phyloP scores from a whole-genome alignment of 2,113 vertebrate species.

The Nesoenas mayeri region DNA sequence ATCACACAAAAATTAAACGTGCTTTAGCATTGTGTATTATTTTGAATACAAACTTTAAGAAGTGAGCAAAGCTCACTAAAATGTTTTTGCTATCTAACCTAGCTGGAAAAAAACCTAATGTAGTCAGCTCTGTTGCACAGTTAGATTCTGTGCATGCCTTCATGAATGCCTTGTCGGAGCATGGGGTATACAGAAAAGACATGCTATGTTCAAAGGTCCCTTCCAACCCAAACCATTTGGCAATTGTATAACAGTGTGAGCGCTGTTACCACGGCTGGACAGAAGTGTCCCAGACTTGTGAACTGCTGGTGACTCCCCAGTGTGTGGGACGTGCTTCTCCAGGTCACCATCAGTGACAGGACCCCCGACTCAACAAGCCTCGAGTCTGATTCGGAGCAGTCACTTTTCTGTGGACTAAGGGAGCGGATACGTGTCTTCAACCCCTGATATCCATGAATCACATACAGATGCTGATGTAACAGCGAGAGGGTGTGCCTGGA shows the following conservation, averaged over 20 bases:
- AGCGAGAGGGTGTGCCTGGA: not conserved
- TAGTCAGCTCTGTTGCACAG: not conserved
- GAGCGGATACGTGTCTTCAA: not conserved
- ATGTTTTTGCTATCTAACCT: not conserved
- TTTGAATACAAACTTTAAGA: not conserved
- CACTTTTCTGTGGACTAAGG: not conserved
- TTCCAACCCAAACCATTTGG: not conserved
- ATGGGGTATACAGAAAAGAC: not conserved
- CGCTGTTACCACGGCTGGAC: not conserved
- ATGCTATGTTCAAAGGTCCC: rapidly evolving
- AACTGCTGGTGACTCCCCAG: not conserved
- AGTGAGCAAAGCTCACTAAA: not conserved
- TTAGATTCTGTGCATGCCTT: not conserved
- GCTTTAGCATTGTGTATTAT: not conserved
- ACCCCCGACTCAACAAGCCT: not conserved
- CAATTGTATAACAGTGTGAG: not conserved
- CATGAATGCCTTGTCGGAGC: not conserved
- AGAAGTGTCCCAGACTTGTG: not conserved
- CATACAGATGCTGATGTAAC: constrained; percentile 34
- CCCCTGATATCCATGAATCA: constrained; percentile 36
- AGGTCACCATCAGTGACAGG: not conserved
- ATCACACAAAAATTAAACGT: not conserved
- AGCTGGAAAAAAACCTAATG: not conserved
- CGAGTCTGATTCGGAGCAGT: rapidly evolving
- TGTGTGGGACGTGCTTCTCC: not conserved